Base-by-base conservation (phyloP, 23 tunicate genomes). In the Trididemnum miniatum region DNA sequence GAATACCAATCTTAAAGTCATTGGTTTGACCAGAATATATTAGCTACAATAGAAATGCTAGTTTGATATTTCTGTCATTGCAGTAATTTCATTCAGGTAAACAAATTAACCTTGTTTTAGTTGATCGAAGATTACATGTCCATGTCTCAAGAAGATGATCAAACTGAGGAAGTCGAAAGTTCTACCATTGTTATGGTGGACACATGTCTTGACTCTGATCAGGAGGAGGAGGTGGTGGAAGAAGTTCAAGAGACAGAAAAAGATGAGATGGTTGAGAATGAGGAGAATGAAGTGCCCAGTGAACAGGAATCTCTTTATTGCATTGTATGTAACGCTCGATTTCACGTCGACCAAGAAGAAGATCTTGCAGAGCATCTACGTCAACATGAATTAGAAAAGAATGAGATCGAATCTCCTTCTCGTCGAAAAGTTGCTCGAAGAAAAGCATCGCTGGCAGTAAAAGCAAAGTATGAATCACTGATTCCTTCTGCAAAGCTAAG, bases 101-200 rank as follows among this genome's bases (percentile, higher is more conserved):
- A n/a, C n/a, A n/a, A n/a, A n/a, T n/a, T n/a, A n/a, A n/a, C n/a
- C n/a, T n/a, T n/a, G 9, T 73, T 73, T 38, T 25, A 73, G 79
- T 29, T 73, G 7, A 40, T 40, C 20, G 79, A 73, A 37, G 79
- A 73, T 73, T 73, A 73, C 79, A 73, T 73, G 79, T 73, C 79
- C 37, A 73, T 39, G 59, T 37, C 12, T 24, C 29, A 38, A 37
- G 79, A 73, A 38, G 79, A 73, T 15, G 59, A 73, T 37, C 39
- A 31, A 7, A 31, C 2, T 37, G 59, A 37, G 25, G 57, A 23
- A 20, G 12, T 1, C 20, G 59, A 57, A 20, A 31, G 59, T 20
- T 63, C 73, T 3, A 80, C 84, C 31, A 80, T 80, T 12, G 54
- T 80, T 34, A 65, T 80, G 84, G 74, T 80, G n/a, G 84, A 80